Evolutionary conservation across 2,888 invertebrate species (phyloP).

Genomic region (Gortyna flavago): DNA sequence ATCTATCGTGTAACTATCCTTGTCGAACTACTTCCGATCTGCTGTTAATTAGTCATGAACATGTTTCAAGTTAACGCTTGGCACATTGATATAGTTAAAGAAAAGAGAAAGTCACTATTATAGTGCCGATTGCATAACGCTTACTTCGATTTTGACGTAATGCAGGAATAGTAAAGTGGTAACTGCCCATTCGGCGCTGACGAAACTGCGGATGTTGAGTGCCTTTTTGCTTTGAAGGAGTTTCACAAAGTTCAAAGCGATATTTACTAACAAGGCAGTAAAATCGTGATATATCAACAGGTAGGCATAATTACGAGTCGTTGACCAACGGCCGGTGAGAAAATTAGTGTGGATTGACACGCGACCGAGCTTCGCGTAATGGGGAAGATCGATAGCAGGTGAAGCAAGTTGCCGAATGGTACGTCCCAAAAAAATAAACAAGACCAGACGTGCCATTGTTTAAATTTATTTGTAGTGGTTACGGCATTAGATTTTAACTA

Average conservation of each 20-base stretch:
- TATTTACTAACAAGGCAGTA: conserved; percentile 71
- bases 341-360: conserved; percentile 65
- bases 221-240: conserved; percentile 50
- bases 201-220: conserved; percentile 39
- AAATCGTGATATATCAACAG: conserved; percentile 73
- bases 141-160: conserved; percentile 45
- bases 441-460: neutral
- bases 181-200: conserved; percentile 40
- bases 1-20: neutral
- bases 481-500: neutral
- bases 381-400: conserved; percentile 62
- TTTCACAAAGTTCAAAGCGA: conserved; percentile 48
- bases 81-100: neutral
- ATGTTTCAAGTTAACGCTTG: neutral
- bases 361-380: conserved; percentile 65
- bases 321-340: conserved; percentile 65
- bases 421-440: conserved; percentile 23
- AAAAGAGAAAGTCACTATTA: conserved; percentile 34
- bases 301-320: conserved; percentile 69
- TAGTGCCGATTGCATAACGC: conserved; percentile 34
- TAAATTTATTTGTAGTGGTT: conserved; percentile 11
- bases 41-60: neutral
- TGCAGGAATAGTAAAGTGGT: conserved; percentile 49
- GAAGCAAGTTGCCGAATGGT: conserved; percentile 2
- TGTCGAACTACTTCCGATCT: neutral